These are phyloP conservation scores for Palythoa caribaeorum DNA, from an alignment of 92 coral and sea anemone genomes.

Conservation along the genomic window DNA sequence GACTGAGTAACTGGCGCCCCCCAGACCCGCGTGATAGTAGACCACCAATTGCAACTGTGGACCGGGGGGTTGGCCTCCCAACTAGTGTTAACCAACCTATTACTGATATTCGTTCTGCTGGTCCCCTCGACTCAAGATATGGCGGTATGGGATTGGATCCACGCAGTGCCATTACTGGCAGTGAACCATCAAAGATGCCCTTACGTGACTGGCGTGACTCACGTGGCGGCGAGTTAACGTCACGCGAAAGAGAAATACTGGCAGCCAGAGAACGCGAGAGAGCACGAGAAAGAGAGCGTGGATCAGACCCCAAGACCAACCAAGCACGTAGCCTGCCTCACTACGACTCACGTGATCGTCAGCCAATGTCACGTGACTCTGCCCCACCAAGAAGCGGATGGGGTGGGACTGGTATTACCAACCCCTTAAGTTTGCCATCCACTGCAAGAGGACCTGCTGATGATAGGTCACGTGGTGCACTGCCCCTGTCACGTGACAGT, in stretches of 20 bases:
- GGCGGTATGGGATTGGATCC: constrained; percentile 68
- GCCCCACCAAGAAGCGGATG: constrained; percentile 83
- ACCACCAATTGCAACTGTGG: constrained; percentile 65
- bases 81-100: constrained; percentile 57
- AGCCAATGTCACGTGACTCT: constrained; percentile 79
- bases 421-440: constrained; percentile 64
- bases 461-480: constrained; percentile 79
- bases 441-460: constrained; percentile 72
- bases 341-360: constrained; percentile 88
- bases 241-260: constrained; percentile 77
- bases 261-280: constrained; percentile 87
- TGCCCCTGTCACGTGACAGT: constrained; percentile 67
- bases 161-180: constrained; percentile 55
- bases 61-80: constrained; percentile 66
- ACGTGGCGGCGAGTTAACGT: constrained; percentile 74
- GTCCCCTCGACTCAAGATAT: constrained; percentile 76
- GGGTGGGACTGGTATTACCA: constrained; percentile 67
- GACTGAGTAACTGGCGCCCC: constrained; percentile 81
- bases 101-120: constrained; percentile 67
- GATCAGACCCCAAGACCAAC: constrained; percentile 74
- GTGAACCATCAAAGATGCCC: constrained; percentile 73
- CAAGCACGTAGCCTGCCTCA: constrained; percentile 60
- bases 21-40: constrained; percentile 92
- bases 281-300: constrained; percentile 82
- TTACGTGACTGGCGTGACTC: constrained; percentile 90